Evolutionary conservation across 2,888 invertebrate species (phyloP), one percentile per base, ranked within the genome.

Genomic region (Eupithecia subfuscata): DNA sequence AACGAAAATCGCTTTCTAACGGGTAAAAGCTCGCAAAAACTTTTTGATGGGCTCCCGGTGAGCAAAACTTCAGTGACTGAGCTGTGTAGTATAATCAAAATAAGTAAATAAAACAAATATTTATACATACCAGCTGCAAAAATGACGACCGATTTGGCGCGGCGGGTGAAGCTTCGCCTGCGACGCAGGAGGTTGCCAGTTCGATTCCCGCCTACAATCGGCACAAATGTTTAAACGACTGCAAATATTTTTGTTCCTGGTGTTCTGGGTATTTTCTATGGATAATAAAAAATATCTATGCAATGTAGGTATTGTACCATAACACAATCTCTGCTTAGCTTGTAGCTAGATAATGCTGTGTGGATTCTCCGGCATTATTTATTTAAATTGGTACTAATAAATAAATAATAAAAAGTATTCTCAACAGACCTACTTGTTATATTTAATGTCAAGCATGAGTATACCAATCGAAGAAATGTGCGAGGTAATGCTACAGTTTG

Each of bases 1-100:
- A 87, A 88, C 81, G 87, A 89, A 90, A 91, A 91, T 90, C 89
- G 89, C 87, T 90, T 89, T 87, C 86, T 85, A 88, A 90, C 90
- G 89, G 88, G 87, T 86, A 89, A 90, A 87, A 89, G 87, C 87
- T 84, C 85, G 87, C 88, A 88, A 90, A 91, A 91, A 91, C 88
- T 90, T 91, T 91, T 90, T 90, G 88, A 91, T 90, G 87, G 86
- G 84, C 88, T 90, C 82, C 85, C 84, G 83, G 84, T 84, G 82
- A 85, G 83, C 79, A 82, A 72, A 68, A 75, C 74, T 77, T 75
- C 70, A 56, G 52, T 34, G 72, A 77, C 72, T 77, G 77, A 72
- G 67, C 69, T 68, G 64, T 40, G 76, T 73, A 89, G 87, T 87
- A 88, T 78, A 89, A 69, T 79, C 71, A 79, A 87, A 87, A 84